phyloP scores from a whole-genome alignment of 23 tunicate species.

The Ciona savignyi region DNA sequence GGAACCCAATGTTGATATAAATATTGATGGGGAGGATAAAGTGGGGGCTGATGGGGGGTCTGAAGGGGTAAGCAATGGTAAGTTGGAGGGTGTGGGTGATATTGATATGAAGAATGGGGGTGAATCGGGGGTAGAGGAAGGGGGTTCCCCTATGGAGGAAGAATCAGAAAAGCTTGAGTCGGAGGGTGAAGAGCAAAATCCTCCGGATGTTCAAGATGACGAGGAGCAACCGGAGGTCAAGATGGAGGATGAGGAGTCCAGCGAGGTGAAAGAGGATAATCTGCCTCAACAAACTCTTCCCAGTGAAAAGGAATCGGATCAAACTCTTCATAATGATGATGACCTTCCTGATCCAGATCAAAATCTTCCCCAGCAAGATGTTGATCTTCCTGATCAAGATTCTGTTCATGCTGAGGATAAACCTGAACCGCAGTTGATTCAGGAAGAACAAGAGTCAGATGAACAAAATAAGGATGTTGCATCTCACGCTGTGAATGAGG shows the following conservation, averaged over 20 bases:
- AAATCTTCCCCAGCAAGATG: neutral
- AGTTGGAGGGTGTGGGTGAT: neutral
- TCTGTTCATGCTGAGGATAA: neutral
- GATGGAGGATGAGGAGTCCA: neutral
- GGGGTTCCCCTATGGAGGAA: neutral
- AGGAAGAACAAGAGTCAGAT: neutral
- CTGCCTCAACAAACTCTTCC: neutral
- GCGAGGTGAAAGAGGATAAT: neutral
- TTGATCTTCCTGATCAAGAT: neutral
- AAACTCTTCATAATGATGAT: conserved; percentile 3
- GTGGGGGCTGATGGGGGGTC: conserved; percentile 5
- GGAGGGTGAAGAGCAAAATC: conserved; percentile 1
- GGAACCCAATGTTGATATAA: conserved; percentile 71
- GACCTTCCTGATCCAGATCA: neutral
- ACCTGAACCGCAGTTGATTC: neutral
- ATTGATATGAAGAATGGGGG: conserved; percentile 18
- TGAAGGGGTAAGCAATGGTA: neutral
- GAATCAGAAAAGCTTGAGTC: neutral
- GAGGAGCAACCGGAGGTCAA: conserved; percentile 3
- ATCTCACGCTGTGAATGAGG: too few relatives aligned
- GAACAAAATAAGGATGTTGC: neutral
- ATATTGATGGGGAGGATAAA: conserved; percentile 57
- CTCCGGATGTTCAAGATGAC: neutral
- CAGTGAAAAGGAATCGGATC: neutral
- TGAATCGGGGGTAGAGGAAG: conserved; percentile 9